Evolutionary conservation across 1,140 invertebrate species (phyloP).

Genomic region (Drosophila tsacasi): DNA sequence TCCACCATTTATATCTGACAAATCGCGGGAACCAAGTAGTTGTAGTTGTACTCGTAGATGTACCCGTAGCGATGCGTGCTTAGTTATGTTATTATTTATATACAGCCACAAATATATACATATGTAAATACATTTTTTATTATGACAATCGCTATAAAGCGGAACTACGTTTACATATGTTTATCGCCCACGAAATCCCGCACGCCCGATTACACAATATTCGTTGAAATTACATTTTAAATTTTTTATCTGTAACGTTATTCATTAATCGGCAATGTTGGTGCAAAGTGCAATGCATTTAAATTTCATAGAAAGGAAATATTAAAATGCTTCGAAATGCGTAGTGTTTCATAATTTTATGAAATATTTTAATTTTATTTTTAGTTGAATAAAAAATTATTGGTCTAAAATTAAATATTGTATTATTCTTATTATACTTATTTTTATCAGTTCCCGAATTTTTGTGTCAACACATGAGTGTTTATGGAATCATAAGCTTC

Average conservation of each 20-base stretch:
- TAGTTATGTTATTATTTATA: conserved; percentile 21
- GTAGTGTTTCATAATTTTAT: conserved; percentile 5
- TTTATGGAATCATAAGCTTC: background rate
- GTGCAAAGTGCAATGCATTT: conserved; percentile 19
- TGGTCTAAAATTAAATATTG: background rate
- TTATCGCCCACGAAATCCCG: background rate
- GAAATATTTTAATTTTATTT: conserved; percentile 32
- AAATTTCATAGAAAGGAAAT: background rate
- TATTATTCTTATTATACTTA: conserved; percentile 1
- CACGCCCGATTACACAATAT: background rate
- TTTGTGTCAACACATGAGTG: conserved; percentile 7
- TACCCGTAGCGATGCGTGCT: conserved; percentile 10
- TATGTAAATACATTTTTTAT: conserved; percentile 4
- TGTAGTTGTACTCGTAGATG: background rate
- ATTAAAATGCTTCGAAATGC: background rate
- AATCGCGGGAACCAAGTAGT: background rate
- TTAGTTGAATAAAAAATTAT: conserved; percentile 4
- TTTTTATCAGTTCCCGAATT: background rate
- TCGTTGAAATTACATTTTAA: conserved; percentile 45
- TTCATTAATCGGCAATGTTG: conserved; percentile 3
- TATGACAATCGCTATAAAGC: background rate
- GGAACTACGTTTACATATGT: conserved; percentile 1
- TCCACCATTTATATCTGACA: conserved; percentile 78
- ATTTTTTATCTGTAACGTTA: conserved; percentile 26
- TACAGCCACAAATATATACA: background rate